phyloP scores from a whole-genome alignment of 2,113 vertebrate species.

The Poecile atricapillus region DNA sequence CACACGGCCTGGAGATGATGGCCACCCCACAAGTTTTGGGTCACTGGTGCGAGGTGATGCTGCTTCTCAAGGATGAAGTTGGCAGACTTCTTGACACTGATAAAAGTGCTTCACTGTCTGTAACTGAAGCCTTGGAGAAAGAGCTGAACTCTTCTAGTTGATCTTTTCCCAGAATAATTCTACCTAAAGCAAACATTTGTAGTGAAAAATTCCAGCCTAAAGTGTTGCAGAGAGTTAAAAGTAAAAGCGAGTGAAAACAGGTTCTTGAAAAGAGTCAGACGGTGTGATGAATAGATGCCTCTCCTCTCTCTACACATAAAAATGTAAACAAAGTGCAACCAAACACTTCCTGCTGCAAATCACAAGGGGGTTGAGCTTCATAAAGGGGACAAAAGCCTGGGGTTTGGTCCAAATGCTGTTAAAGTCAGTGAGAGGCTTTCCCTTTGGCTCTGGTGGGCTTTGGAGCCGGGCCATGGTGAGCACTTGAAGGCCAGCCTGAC shows the following conservation, averaged over 20 bases:
- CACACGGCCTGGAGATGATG: fast-evolving
- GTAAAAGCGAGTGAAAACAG: background rate
- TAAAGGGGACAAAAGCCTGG: background rate
- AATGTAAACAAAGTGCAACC: slow-evolving; percentile 20
- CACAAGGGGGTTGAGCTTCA: background rate
- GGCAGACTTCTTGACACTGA: background rate
- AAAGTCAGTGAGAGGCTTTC: background rate
- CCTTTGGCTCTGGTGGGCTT: background rate
- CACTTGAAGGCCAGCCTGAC: slow-evolving; percentile 21
- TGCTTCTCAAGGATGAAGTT: background rate
- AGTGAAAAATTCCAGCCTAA: background rate
- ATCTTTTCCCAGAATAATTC: background rate
- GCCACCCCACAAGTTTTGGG: background rate
- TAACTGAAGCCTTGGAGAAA: background rate
- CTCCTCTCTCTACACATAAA: background rate
- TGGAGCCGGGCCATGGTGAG: slow-evolving; percentile 1
- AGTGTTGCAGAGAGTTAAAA: slow-evolving; percentile 1
- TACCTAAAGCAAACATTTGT: background rate
- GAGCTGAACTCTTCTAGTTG: background rate
- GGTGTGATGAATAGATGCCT: background rate
- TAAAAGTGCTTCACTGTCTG: background rate
- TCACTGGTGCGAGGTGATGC: background rate
- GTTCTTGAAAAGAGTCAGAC: background rate
- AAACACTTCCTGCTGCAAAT: background rate
- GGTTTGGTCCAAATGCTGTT: slow-evolving; percentile 7